phyloP scores from a whole-genome alignment of 2,113 vertebrate species.

The Pelecanoides urinatrix region DNA sequence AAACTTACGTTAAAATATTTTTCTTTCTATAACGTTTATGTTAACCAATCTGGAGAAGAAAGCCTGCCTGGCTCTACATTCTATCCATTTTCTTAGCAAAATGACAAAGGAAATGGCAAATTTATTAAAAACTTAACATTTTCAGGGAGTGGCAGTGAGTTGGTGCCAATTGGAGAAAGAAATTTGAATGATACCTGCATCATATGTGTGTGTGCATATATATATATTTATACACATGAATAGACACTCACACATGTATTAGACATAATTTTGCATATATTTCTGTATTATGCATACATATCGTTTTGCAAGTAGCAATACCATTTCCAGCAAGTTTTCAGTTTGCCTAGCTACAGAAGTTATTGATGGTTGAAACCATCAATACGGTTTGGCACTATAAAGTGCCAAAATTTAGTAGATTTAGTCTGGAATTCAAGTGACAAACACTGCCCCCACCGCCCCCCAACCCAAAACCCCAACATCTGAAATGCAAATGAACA shows the following conservation, averaged over 20 bases:
- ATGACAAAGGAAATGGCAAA: neutral
- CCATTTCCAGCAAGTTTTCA: neutral
- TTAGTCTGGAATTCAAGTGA: neutral
- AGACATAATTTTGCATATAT: neutral
- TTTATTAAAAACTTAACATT: neutral
- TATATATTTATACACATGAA: neutral
- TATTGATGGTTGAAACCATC: neutral
- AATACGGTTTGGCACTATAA: neutral
- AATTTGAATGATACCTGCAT: neutral
- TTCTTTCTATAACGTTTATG: neutral
- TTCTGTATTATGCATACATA: neutral
- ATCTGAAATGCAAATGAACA: neutral
- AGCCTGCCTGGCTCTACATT: neutral
- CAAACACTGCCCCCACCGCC: fast-evolving
- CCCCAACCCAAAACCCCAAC: neutral
- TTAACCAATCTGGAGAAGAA: neutral
- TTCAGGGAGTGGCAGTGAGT: neutral
- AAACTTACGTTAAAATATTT: neutral
- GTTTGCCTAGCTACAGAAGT: neutral
- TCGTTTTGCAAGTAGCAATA: neutral
- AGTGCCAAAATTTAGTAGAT: neutral
- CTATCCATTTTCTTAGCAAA: neutral
- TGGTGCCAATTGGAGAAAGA: neutral
- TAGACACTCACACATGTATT: neutral
- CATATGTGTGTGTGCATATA: neutral